Evolutionary conservation across 2,888 invertebrate species (phyloP).

Genomic region (Ormyrus thymus): DNA sequence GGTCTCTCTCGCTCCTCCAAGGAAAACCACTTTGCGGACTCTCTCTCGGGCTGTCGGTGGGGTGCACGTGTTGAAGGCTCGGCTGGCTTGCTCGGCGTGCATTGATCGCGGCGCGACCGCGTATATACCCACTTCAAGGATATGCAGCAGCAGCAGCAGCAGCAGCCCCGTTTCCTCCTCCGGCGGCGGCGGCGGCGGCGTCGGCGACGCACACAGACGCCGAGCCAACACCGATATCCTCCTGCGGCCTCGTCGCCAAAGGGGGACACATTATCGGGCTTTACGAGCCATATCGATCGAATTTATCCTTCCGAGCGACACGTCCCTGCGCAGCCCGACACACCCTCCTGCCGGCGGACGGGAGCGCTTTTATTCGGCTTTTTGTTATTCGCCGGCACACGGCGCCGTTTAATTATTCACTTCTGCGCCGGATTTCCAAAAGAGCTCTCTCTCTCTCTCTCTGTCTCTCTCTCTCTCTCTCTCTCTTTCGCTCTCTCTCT

Average conservation of each 20-base stretch:
- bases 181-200: not conserved
- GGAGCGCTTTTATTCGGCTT: constrained; percentile 12
- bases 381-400: not conserved
- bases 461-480: too few species aligned
- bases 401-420: constrained; percentile 35
- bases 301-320: constrained; percentile 43
- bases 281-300: constrained; percentile 54
- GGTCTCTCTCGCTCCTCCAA: not conserved
- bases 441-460: too few species aligned
- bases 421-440: not conserved
- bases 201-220: not conserved
- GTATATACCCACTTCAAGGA: constrained; percentile 40
- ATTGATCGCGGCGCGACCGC: constrained; percentile 23
- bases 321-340: not conserved
- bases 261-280: constrained; percentile 48
- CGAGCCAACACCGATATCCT: constrained; percentile 23
- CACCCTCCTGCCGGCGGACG: not conserved
- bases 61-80: constrained; percentile 54
- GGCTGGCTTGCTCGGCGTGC: not conserved
- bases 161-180: constrained; percentile 21
- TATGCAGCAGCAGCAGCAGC: constrained; percentile 30
- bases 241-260: constrained; percentile 34
- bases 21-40: constrained; percentile 67
- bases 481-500: too few species aligned
- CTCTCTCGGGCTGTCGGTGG: constrained; percentile 57